A percentile compares a stretch with the other conserved stretches of the same genome.
Evolutionary conservation across 2,888 invertebrate genomes (phyloP).

Genomic region (Parnassius smintheus): DNA sequence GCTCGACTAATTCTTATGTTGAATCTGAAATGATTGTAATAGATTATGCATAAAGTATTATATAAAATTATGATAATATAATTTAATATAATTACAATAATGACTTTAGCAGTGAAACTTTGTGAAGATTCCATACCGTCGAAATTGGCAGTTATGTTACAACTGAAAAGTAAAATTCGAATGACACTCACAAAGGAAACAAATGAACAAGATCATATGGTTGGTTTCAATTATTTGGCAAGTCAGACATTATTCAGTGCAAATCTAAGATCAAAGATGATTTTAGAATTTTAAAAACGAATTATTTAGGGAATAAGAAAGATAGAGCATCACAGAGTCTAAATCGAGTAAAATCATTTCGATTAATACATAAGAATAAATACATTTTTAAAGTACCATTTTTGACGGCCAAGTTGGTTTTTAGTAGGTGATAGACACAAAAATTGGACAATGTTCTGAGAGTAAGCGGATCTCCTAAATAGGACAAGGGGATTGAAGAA

Average conservation of each 20-base stretch:
- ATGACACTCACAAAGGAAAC: conserved; percentile 61
- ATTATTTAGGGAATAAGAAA: conserved; percentile 60
- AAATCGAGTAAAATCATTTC: conserved; percentile 57
- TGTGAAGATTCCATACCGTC: conserved; percentile 17
- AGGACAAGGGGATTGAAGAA: conserved; percentile 20
- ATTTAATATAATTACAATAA: no score
- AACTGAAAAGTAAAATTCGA: conserved; percentile 57
- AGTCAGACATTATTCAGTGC: conserved; percentile 65
- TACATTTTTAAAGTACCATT: conserved; percentile 31
- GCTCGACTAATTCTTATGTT: not conserved
- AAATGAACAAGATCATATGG: conserved; percentile 78
- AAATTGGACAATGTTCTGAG: conserved; percentile 60
- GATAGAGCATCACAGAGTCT: conserved; percentile 44
- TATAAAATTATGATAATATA: no score
- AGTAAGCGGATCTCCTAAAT: conserved; percentile 29
- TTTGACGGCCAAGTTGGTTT: conserved; percentile 38
- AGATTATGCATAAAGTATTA: no score
- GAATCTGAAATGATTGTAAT: no score
- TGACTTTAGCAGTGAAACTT: conserved; percentile 2
- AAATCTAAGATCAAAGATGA: conserved; percentile 59
- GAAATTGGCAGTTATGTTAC: conserved; percentile 11
- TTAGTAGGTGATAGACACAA: conserved; percentile 39
- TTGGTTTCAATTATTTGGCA: conserved; percentile 72
- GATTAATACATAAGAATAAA: conserved; percentile 58
- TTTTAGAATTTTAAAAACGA: conserved; percentile 50